A percentile compares a stretch with the other conserved stretches of the same genome.
These are phyloP conservation scores for Fringilla coelebs DNA, from an alignment of 2,797 vertebrate species.

Conservation along the genomic window DNA sequence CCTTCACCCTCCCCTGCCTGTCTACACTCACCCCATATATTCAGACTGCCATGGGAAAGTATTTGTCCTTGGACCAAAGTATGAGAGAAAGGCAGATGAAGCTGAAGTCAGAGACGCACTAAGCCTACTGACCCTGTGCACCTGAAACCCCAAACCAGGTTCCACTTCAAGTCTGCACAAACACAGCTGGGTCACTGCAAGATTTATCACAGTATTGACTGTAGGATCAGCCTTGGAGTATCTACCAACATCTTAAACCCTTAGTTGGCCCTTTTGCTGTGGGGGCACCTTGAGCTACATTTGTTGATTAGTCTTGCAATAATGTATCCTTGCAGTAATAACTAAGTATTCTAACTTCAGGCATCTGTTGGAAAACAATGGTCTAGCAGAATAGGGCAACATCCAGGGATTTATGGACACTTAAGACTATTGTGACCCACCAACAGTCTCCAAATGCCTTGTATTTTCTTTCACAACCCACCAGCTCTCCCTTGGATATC, in stretches of 20 bases:
- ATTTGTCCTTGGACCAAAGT: background rate
- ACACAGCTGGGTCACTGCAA: background rate
- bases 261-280: background rate
- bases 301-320: background rate
- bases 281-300: background rate
- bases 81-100: background rate
- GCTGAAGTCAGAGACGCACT: background rate
- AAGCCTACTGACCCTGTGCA: background rate
- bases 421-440: background rate
- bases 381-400: background rate
- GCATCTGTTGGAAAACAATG: background rate
- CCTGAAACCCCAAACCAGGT: background rate
- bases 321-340: background rate
- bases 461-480: background rate
- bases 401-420: background rate
- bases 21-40: background rate
- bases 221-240: background rate
- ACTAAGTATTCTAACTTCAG: background rate
- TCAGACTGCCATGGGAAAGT: background rate
- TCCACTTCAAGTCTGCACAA: background rate
- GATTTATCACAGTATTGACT: background rate
- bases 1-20: rapidly evolving
- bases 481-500: background rate
- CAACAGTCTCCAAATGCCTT: background rate
- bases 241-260: background rate